A percentile compares a stretch with the other conserved stretches of the same genome.
Evolutionary conservation across 2,797 vertebrate genomes (phyloP).

Genomic region (Corythornis leucogaster): DNA sequence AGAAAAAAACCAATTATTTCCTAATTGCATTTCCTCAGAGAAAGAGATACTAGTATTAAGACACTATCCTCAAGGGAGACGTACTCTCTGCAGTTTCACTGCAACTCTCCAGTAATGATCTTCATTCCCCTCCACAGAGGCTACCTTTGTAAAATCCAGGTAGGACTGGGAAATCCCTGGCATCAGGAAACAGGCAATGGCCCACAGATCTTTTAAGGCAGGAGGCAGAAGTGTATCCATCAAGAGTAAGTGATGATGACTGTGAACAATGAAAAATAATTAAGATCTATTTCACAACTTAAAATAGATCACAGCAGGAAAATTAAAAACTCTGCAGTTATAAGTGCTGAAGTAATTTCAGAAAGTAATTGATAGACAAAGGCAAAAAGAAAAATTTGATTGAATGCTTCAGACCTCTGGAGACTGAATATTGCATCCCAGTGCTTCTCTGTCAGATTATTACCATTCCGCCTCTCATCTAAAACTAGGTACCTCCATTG

Average conservation of each 20-base stretch:
- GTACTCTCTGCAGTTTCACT: conserved; percentile 87
- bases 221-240: conserved; percentile 88
- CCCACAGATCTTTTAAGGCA: conserved; percentile 90
- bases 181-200: conserved; percentile 90
- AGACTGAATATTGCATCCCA: conserved; percentile 88
- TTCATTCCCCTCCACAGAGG: conserved; percentile 86
- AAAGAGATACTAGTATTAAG: background rate
- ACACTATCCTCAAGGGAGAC: background rate
- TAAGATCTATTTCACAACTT: background rate
- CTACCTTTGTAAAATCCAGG: conserved; percentile 85
- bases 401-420: conserved; percentile 78
- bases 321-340: background rate
- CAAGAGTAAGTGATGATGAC: conserved; percentile 88
- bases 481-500: conserved; percentile 88
- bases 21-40: background rate
- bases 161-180: conserved; percentile 87
- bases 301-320: background rate
- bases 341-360: background rate
- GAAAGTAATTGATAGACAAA: background rate
- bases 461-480: conserved; percentile 89
- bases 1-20: background rate
- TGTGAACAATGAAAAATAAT: conserved; percentile 28
- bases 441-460: conserved; percentile 87
- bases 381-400: background rate
- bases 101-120: conserved; percentile 90